Evolutionary conservation across 2,113 vertebrate species (phyloP).

Genomic region (Tenebrosternarchus preto): DNA sequence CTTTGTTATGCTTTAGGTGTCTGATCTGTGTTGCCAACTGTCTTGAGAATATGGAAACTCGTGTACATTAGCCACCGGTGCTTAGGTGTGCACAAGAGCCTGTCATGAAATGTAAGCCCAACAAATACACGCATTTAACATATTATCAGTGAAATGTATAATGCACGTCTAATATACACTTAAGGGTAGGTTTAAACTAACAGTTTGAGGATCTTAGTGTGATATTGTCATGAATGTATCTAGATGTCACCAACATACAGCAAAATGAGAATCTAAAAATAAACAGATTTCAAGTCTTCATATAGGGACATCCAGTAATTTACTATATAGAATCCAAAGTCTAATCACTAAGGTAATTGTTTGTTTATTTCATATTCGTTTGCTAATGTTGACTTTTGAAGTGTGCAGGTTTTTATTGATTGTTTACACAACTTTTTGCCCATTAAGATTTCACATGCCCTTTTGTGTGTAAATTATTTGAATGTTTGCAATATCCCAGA

Average conservation of each 20-base stretch:
- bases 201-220: no score
- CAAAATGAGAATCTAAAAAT: no score
- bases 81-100: not conserved
- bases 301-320: no score
- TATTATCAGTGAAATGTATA: not conserved
- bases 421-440: not conserved
- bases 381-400: not conserved
- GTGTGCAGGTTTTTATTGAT: not conserved
- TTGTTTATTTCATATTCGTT: no score
- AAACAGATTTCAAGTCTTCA: no score
- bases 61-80: conserved; percentile 3
- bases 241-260: no score
- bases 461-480: not conserved
- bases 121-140: not conserved
- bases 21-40: conserved; percentile 19
- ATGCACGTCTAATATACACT: not conserved
- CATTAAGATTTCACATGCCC: not conserved
- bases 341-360: no score
- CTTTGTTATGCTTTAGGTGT: conserved; percentile 3
- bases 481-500: not conserved
- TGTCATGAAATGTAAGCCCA: not conserved
- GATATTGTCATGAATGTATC: no score
- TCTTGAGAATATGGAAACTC: conserved; percentile 37
- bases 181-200: no score
- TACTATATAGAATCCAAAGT: no score